Evolutionary conservation across 2,888 invertebrate genomes (phyloP), one percentile per base, ranked within the genome.

Genomic region (Dyspetes luteomarginatus): DNA sequence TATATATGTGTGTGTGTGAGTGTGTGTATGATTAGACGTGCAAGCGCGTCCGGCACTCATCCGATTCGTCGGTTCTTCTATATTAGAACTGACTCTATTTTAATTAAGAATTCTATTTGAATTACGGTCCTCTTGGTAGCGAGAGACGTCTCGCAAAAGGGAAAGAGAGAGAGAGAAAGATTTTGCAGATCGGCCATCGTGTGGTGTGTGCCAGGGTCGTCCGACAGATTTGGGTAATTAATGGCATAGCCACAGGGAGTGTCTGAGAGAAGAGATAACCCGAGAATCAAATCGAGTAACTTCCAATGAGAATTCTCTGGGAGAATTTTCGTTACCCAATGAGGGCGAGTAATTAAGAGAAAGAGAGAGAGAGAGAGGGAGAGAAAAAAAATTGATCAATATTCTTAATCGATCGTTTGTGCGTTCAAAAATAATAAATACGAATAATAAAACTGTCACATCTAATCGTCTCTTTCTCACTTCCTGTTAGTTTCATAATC

Each of bases 71-170:
- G 48, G 19, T 22, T 62, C 45, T 65, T 69, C 56, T 62, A 71
- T 64, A n/a, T 56, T 45, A 73, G 41, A 67, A 50, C 41, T 24
- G 5, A 69, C 69, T 77, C 65, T 69, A 77, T 74, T 81, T 77
- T 81, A 77, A 81, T 81, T 77, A 69, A 77, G 73, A 73, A 81
- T 81, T 77, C 64, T 56, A 77, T 73, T 81, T 69, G 68, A 73
- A 81, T 77, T 56, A 50, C 64, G 56, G 15, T 45, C 52, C 19
- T 9, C 3, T 52, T 15, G 52, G 45, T 56, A 41, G 58, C 45
- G 24, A 26, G 28, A 19, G 52, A 22, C 17, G 19, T 19, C 28
- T 26, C 19, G 56, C 7, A 26, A 43, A 24, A 43, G 43, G 3
- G 22, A 62, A 15, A 58, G 41, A 50, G 4, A 24, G 45, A 55